Base-by-base conservation (phyloP, 1,140 invertebrate species). In the Cyclargus thomasi region DNA sequence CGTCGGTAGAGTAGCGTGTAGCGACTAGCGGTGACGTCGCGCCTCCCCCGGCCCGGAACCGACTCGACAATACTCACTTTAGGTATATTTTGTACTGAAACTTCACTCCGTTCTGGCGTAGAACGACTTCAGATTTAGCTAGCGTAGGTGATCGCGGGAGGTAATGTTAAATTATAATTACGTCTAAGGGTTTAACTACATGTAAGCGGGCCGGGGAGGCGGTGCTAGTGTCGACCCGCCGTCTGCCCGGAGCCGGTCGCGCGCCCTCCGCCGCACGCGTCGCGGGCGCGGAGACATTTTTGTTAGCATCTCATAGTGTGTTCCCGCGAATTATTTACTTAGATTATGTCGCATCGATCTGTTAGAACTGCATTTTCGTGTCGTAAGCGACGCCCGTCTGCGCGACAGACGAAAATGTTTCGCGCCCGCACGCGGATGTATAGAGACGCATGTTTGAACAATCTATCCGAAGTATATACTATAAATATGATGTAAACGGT, bases 391-490 rank as follows among this genome's bases (percentile, higher is more conserved):
- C 29, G 29, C 23, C 23, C 23, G 23, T 29, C 23, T 29, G 23
- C 23, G 23, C 23, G 4, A 6, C 29, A 29, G 29, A 29, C 62
- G 53, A 39, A 17, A 20, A 20, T 35, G 20, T 10, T n/a, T 70
- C 53, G 64, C 53, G 62, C 53, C 68, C 64, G 53, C 17, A 59
- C 11, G 65, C 18, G n/a, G 55, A 17, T n/a, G 17, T 62, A 39
- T 53, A 64, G 53, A 18, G 59, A 68, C 65, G 68, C 71, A 63
- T 47, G 64, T 68, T 71, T 74, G 73, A 76, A 70, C 64, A 75
- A 70, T 80, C 82, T 83, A 80, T 83, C 80, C 83, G 82, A 81
- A 80, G 74, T 83, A 83, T 85, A 70, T 86, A 55, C 82, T 81
- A 74, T 83, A 81, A 81, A 47, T 47, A 47, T 47, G 14, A 47